Percentiles rank a stretch among this genome's conserved stretches.
These are phyloP conservation scores for Drosophila azteca DNA, from an alignment of 1,140 invertebrate genomes.

Conservation along the genomic window DNA sequence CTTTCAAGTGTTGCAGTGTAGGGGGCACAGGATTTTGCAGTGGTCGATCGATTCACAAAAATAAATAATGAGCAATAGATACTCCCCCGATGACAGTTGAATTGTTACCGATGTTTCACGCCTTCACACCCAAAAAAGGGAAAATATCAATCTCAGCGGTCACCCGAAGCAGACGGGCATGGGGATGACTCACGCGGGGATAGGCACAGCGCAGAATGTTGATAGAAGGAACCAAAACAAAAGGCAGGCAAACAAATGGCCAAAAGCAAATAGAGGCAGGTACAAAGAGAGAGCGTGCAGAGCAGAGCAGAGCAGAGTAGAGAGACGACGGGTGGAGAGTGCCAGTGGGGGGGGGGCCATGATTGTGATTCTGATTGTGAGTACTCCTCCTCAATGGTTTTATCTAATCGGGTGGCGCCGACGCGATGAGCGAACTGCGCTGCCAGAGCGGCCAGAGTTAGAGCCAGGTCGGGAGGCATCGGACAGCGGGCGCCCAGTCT, in stretches of 20 bases:
- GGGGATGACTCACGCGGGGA: slow-evolving; percentile 16
- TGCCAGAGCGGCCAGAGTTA: slow-evolving; percentile 8
- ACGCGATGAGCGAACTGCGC: slow-evolving; percentile 14
- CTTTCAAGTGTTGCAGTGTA: too few relatives aligned
- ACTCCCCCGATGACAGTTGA: slow-evolving; percentile 2
- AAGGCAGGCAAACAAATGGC: slow-evolving; percentile 46
- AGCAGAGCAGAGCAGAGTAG: background rate
- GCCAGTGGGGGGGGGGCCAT: background rate
- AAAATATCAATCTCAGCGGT: background rate
- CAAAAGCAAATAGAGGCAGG: slow-evolving; percentile 44
- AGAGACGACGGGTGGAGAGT: background rate
- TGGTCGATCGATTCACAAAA: slow-evolving; percentile 14
- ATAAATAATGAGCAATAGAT: slow-evolving; percentile 1
- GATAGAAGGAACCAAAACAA: slow-evolving; percentile 40
- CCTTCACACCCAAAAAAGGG: too few relatives aligned
- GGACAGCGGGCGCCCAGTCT: slow-evolving; percentile 35
- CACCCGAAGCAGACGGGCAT: background rate
- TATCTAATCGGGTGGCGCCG: slow-evolving; percentile 45
- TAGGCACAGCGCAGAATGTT: background rate
- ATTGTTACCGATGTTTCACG: slow-evolving; percentile 8
- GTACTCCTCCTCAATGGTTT: slow-evolving; percentile 56
- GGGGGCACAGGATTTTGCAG: background rate
- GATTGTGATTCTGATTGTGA: slow-evolving; percentile 15
- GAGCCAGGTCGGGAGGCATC: background rate
- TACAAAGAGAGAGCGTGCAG: background rate